A percentile compares a stretch with the other conserved stretches of the same genome.
phyloP scores from a whole-genome alignment of 2,113 vertebrate species.

The Rhea pennata region DNA sequence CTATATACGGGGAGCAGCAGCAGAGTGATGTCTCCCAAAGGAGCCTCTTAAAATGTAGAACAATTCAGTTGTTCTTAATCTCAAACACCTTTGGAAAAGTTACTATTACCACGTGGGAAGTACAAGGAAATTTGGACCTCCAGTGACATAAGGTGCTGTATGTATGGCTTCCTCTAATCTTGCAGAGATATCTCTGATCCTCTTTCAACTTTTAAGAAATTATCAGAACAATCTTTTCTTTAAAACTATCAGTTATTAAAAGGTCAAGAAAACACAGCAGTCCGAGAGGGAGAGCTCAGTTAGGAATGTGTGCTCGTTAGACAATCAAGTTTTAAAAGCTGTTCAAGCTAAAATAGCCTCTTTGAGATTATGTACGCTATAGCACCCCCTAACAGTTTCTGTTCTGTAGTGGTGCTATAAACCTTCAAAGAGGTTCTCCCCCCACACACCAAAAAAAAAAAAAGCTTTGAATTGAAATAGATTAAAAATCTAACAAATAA shows the following conservation, averaged over 20 bases:
- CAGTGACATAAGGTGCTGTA: fast-evolving
- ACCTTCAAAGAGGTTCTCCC: conserved; percentile 23
- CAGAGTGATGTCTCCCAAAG: background rate
- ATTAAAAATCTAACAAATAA: background rate
- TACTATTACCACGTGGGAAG: background rate
- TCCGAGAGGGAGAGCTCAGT: conserved; percentile 45
- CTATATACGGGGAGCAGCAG: fast-evolving
- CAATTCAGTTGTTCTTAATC: background rate
- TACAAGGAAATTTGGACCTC: background rate
- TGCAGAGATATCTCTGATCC: background rate
- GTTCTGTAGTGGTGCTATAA: conserved; percentile 6
- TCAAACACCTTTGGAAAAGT: background rate
- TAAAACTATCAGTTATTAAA: conserved; percentile 59
- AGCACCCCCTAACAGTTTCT: conserved; percentile 4
- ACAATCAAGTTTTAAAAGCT: conserved; percentile 57
- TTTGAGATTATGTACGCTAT: conserved; percentile 31
- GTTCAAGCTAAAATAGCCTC: conserved; percentile 19
- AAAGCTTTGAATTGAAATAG: background rate
- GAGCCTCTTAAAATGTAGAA: background rate
- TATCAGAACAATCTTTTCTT: conserved; percentile 9
- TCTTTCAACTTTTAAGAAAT: conserved; percentile 22
- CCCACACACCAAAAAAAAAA: background rate
- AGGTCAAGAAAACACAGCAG: conserved; percentile 45
- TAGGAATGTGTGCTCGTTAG: conserved; percentile 27
- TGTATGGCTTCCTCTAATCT: background rate